A percentile compares a stretch with the other conserved stretches of the same genome.
phyloP scores from a whole-genome alignment of 2,113 vertebrate species.

The Felis catus region DNA sequence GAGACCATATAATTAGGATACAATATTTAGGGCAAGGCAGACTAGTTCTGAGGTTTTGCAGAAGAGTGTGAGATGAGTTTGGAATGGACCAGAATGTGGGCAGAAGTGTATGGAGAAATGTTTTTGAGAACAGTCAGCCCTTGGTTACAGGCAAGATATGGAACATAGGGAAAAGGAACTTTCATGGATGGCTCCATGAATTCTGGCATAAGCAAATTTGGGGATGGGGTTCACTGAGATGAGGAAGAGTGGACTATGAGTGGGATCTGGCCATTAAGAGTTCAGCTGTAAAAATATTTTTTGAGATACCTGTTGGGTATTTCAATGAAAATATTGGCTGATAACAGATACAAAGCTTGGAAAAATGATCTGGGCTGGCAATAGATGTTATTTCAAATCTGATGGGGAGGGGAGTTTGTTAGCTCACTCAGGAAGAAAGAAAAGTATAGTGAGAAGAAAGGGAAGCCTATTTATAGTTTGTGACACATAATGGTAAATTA shows the following conservation, averaged over 20 bases:
- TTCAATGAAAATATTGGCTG: background rate
- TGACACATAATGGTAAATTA: background rate
- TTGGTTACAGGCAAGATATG: background rate
- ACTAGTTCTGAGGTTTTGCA: background rate
- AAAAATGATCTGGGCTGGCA: background rate
- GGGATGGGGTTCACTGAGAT: background rate
- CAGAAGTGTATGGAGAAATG: background rate
- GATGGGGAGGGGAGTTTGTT: background rate
- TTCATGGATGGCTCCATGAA: no score
- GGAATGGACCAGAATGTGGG: background rate
- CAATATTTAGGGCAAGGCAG: background rate
- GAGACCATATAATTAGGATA: background rate
- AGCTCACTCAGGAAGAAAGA: background rate
- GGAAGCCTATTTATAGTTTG: background rate
- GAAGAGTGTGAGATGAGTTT: background rate
- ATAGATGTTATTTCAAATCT: background rate
- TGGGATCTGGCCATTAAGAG: background rate
- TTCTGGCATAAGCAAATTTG: background rate
- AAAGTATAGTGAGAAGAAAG: background rate
- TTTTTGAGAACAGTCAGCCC: background rate
- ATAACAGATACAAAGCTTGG: background rate
- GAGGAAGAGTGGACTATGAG: background rate
- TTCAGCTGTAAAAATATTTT: background rate
- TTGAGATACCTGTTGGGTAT: background rate
- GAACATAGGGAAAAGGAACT: background rate